Base-by-base conservation (phyloP, 2,797 vertebrate genomes). In the Hypotaenidia philippensis region DNA sequence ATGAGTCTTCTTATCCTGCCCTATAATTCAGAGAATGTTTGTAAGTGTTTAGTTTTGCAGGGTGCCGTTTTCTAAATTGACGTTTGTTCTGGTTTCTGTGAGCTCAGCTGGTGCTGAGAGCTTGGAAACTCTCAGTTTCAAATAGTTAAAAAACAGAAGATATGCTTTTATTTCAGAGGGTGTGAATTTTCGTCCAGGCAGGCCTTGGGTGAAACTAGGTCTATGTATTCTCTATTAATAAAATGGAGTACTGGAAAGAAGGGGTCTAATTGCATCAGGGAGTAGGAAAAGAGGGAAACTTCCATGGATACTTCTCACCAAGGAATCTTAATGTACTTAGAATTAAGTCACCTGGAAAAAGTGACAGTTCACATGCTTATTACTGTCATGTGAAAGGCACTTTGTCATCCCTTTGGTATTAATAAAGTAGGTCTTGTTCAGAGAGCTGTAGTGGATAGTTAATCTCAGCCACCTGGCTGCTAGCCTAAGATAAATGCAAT, bases 151-250 rank as follows among this genome's bases (percentile, higher is more conserved):
- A 92, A 83, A 82, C 87, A 70, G 92, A 95, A 95, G 96, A 97
- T 97, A 89, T 94, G 94, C 95, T 98, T 98, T 98, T 97, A 96
- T 98, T 97, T 98, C 97, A 97, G 97, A 97, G 92, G 80, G 93
- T 65, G 90, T 98, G 95, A 95, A 91, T 94, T 97, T 97, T 98
- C 97, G 98, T 99, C 99, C 99, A 98, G 99, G 99, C 99, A 98
- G 99, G 99, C 98, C 99, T 97, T 99, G 99, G 98, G 98, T 98
- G 98, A 98, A 97, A 96, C 97, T 97, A 97, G 85, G 97, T 96
- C 96, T 97, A 94, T 65, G 20, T 88, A 96, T 90, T 96, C 90
- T 94, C 69, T 97, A 16, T 94, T 94, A 92, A 96, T 82, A 91
- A 93, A 96, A 82, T 82, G 64, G 91, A 96, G 34, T 91, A 89